A percentile compares a stretch with the other conserved stretches of the same genome.
These are phyloP conservation scores for Enteromius paludinosus DNA, from an alignment of 2,797 vertebrate species.

Conservation along the genomic window DNA sequence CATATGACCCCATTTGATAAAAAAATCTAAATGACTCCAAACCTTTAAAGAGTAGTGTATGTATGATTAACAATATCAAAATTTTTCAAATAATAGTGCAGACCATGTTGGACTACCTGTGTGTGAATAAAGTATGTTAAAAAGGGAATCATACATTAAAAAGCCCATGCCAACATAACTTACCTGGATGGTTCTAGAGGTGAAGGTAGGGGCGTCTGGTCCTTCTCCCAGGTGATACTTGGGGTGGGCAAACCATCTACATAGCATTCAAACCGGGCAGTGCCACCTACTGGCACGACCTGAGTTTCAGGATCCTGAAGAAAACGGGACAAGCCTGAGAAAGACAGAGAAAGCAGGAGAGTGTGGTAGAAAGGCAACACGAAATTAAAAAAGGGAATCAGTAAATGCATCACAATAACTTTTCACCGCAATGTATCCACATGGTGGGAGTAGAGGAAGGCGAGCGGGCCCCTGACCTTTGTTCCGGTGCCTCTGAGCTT, in stretches of 20 bases:
- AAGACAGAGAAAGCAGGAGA: neutral
- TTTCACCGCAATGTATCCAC: slow-evolving; percentile 55
- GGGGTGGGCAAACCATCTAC: slow-evolving; percentile 88
- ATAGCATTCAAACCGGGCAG: slow-evolving; percentile 90
- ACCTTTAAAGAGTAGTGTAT: neutral
- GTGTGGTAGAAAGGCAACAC: neutral
- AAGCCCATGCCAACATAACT: slow-evolving; percentile 28
- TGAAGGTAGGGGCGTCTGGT: slow-evolving; percentile 77
- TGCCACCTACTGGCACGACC: slow-evolving; percentile 80
- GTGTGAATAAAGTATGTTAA: neutral
- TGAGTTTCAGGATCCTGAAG: slow-evolving; percentile 86
- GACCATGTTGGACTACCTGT: neutral
- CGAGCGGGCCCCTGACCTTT: slow-evolving; percentile 68
- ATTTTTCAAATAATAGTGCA: neutral
- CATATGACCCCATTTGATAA: too few relatives aligned
- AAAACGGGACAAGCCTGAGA: slow-evolving; percentile 85
- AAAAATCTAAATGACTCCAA: neutral
- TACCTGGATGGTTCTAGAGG: slow-evolving; percentile 80
- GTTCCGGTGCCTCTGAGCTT: slow-evolving; percentile 52
- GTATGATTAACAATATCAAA: neutral
- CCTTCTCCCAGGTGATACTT: slow-evolving; percentile 91
- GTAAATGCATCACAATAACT: slow-evolving; percentile 33
- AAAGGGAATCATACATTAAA: neutral
- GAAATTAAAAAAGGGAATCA: slow-evolving; percentile 1
- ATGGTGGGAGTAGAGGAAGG: slow-evolving; percentile 68